A percentile compares a stretch with the other conserved stretches of the same genome.
Conservation (phyloP, 2,797 vertebrate species). For the Melanotaenia trifasciata region DNA sequence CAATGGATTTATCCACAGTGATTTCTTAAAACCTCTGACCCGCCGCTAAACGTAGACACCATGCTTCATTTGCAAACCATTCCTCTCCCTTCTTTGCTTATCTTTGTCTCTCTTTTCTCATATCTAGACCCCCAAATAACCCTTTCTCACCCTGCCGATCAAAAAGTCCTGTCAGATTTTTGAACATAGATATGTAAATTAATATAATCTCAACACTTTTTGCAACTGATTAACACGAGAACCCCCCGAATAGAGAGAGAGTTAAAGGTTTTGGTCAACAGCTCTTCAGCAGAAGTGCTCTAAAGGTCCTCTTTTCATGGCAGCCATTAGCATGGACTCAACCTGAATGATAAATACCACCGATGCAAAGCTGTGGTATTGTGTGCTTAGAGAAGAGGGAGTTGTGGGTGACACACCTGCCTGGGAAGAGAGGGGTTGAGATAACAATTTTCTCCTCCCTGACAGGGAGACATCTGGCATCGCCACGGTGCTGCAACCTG, state of each 20-base stretch:
- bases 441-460: conserved; percentile 70
- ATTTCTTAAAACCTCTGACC: conserved; percentile 52
- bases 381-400: conserved; percentile 59
- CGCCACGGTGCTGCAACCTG: conserved; percentile 57
- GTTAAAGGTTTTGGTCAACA: conserved; percentile 56
- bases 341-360: conserved; percentile 40
- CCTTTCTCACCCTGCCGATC: conserved; percentile 29
- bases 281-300: conserved; percentile 40
- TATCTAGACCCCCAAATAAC: no score
- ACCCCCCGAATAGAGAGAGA: conserved; percentile 32
- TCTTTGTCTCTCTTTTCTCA: conserved; percentile 16
- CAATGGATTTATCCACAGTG: conserved; percentile 50
- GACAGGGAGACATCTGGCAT: conserved; percentile 76
- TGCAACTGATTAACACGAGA: conserved; percentile 36
- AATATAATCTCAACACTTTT: conserved; percentile 20
- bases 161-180: conserved; percentile 12
- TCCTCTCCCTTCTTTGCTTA: not conserved
- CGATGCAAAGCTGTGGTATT: conserved; percentile 26
- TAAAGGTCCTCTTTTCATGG: conserved; percentile 22
- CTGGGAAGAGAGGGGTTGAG: conserved; percentile 54
- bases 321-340: conserved; percentile 44
- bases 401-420: conserved; percentile 65
- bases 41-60: conserved; percentile 22
- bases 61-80: conserved; percentile 23
- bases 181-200: conserved; percentile 34